A percentile compares a stretch with the other conserved stretches of the same genome.
Evolutionary conservation across 2,888 invertebrate genomes (phyloP).

Genomic region (Cistogaster globosa): DNA sequence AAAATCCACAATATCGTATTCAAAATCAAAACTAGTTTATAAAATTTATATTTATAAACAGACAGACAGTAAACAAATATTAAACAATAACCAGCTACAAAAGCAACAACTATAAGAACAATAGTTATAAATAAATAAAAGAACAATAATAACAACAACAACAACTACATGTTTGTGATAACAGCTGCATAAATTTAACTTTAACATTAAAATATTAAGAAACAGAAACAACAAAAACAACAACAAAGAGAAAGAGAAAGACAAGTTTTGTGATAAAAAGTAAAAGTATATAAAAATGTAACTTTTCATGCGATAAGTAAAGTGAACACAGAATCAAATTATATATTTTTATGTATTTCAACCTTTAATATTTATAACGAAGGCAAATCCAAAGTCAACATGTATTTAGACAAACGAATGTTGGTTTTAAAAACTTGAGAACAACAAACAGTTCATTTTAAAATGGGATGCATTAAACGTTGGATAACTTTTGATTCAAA

Average conservation of each 20-base stretch:
- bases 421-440: no score
- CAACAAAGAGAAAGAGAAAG: neutral
- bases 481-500: no score
- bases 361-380: neutral
- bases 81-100: conserved; percentile 4
- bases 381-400: no score
- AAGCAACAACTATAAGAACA: neutral
- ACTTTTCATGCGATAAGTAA: conserved; percentile 1
- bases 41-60: conserved; percentile 1
- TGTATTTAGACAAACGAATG: no score
- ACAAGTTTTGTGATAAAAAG: conserved; percentile 26
- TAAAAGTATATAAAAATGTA: conserved; percentile 30
- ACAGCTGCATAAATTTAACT: conserved; percentile 60
- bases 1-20: conserved; percentile 31
- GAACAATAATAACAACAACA: conserved; percentile 14
- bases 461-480: no score
- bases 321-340: neutral
- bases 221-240: neutral
- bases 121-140: conserved; percentile 13
- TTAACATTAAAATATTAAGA: conserved; percentile 29
- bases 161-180: conserved; percentile 45
- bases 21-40: conserved; percentile 43
- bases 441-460: no score
- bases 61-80: conserved; percentile 34
- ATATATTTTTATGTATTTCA: neutral